phyloP scores from a whole-genome alignment of 23 tunicate species.

The Corella eumyota region DNA sequence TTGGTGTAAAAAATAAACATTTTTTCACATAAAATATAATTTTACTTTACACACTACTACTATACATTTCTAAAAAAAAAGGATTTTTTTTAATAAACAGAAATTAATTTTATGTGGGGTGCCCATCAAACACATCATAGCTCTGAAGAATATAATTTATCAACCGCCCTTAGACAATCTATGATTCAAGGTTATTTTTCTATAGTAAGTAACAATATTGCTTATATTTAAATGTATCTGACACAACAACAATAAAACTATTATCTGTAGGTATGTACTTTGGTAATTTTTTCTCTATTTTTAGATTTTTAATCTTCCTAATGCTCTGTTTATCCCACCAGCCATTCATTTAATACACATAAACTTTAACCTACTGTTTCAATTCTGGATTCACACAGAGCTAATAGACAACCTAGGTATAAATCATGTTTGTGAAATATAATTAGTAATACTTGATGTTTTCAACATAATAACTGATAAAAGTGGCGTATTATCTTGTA shows the following conservation, averaged over 20 bases:
- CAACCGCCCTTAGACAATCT: constrained; percentile 89
- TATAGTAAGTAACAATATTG: constrained; percentile 17
- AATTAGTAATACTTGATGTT: too few species aligned
- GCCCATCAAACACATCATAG: constrained; percentile 95
- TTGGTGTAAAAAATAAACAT: too few species aligned
- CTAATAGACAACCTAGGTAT: constrained; percentile 63
- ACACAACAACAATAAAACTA: too few species aligned
- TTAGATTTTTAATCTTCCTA: constrained; percentile 55
- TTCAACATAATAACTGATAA: too few species aligned
- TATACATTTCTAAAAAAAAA: neutral
- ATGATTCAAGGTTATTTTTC: constrained; percentile 34
- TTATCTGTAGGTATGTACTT: too few species aligned
- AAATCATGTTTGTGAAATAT: too few species aligned
- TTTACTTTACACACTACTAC: neutral
- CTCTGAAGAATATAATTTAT: constrained; percentile 84
- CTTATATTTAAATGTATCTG: neutral
- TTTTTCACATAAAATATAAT: neutral
- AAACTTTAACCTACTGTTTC: constrained; percentile 76
- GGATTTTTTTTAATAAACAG: constrained; percentile 14
- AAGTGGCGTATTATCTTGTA: neutral
- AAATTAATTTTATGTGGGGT: constrained; percentile 68
- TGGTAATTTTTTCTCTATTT: neutral
- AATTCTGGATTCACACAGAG: constrained; percentile 99
- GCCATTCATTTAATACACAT: constrained; percentile 53
- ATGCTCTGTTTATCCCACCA: constrained; percentile 73